Base-by-base conservation (phyloP, 2,797 vertebrate genomes). In the Buceros bicornis region DNA sequence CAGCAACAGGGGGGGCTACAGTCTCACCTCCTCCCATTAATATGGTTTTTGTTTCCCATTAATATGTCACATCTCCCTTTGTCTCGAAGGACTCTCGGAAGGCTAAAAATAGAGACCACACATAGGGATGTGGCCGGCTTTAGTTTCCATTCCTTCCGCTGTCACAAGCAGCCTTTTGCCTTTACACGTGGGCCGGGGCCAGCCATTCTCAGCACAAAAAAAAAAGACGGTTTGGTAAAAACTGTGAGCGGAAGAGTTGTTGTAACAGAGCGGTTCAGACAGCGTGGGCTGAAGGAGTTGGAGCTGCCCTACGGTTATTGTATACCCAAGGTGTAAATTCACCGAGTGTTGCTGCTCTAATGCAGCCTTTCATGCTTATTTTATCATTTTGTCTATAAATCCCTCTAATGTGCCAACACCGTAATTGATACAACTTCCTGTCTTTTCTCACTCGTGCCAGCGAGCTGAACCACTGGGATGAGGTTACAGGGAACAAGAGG, bases 401-500 rank as follows among this genome's bases (percentile, higher is more conserved):
- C 74, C 48, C 60, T 53, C 17, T 65, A 60, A 90, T 16, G 17
- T 80, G 70, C 62, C 62, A 80, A 5, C 37, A n/a, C 78, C 70
- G 71, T 65, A 82, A 83, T 47, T 53, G 80, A 61, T 74, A 61
- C 2, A 80, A 80, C 81, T 95, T 80, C 65, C 28, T 70, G 54
- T 76, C 60, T 74, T 80, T 84, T 82, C 67, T 77, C 40, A 47
- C 83, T 93, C 0, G 0, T 73, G 74, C 89, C 74, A 57, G 81
- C 1, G 24, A 96, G 76, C 88, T 90, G 90, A 96, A 92, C 67
- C 92, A 85, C 60, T 80, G 86, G 64, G 71, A 64, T 82, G 64
- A 85, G 83, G 94, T 95, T 95, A 93, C 77, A 28, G 51, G 67
- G 95, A 95, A 80, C 56, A 83, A 93, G 69, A 82, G 29, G 73